phyloP scores from a whole-genome alignment of 2,797 vertebrate genomes.

The Semaprochilodus insignis region DNA sequence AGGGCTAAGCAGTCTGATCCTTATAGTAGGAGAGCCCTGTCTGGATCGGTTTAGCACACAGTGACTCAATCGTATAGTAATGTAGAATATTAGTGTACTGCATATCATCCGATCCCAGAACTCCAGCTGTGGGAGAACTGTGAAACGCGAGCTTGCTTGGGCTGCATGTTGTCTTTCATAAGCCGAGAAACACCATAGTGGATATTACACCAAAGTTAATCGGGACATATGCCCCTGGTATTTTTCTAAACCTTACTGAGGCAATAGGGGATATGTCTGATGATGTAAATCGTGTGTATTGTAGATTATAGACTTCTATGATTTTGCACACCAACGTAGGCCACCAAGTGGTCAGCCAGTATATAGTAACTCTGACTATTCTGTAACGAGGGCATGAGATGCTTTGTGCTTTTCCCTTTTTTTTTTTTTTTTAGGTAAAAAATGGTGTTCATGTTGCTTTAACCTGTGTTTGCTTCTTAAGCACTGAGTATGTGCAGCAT shows the following conservation, averaged over 20 bases:
- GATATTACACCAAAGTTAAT: constrained; percentile 70
- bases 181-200: constrained; percentile 45
- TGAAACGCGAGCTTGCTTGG: not conserved
- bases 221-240: constrained; percentile 39
- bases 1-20: not conserved
- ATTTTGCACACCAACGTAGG: constrained; percentile 71
- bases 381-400: constrained; percentile 44
- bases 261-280: constrained; percentile 16
- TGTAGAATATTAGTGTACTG: not conserved
- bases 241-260: constrained; percentile 21
- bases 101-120: not conserved
- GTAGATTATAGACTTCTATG: constrained; percentile 54
- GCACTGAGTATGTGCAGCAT: not conserved
- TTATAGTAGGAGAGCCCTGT: not conserved
- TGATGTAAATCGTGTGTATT: constrained; percentile 50
- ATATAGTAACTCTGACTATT: constrained; percentile 35
- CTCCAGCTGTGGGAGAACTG: constrained; percentile 1
- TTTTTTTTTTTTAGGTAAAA: constrained; percentile 25
- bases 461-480: constrained; percentile 11
- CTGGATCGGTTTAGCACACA: not conserved
- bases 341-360: constrained; percentile 51
- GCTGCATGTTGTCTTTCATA: not conserved
- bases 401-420: constrained; percentile 45
- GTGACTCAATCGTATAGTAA: not conserved
- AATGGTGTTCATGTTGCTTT: constrained; percentile 44